Conservation (phyloP, 1,140 invertebrate species). For the Maconellicoccus hirsutus region DNA sequence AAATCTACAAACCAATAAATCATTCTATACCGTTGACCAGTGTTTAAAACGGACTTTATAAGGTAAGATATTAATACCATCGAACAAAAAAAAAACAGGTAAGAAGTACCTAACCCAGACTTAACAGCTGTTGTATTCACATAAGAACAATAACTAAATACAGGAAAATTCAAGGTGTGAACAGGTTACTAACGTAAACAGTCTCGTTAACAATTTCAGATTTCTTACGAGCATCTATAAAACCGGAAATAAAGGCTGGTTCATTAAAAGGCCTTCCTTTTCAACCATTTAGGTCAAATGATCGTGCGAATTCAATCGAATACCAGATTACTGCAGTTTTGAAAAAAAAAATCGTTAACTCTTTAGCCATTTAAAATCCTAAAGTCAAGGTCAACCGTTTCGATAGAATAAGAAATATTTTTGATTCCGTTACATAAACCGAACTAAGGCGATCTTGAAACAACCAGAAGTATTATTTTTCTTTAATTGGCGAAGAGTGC, state of each 20-base stretch:
- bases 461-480: neutral
- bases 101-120: neutral
- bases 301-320: neutral
- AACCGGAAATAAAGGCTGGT: neutral
- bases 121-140: neutral
- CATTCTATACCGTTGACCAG: neutral
- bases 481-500: neutral
- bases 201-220: neutral
- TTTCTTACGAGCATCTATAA: neutral
- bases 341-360: no score
- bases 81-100: neutral
- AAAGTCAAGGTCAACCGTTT: no score
- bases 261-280: neutral
- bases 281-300: neutral
- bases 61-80: neutral
- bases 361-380: no score
- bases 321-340: neutral
- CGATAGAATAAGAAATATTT: no score
- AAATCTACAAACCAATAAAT: neutral
- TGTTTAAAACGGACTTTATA: neutral
- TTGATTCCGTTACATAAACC: no score
- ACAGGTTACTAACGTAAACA: neutral
- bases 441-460: no score
- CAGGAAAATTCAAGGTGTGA: neutral
- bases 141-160: neutral